Percentiles rank a stretch among this genome's conserved stretches.
phyloP scores from a whole-genome alignment of 2,888 invertebrate genomes.

The Diarsia mendica region DNA sequence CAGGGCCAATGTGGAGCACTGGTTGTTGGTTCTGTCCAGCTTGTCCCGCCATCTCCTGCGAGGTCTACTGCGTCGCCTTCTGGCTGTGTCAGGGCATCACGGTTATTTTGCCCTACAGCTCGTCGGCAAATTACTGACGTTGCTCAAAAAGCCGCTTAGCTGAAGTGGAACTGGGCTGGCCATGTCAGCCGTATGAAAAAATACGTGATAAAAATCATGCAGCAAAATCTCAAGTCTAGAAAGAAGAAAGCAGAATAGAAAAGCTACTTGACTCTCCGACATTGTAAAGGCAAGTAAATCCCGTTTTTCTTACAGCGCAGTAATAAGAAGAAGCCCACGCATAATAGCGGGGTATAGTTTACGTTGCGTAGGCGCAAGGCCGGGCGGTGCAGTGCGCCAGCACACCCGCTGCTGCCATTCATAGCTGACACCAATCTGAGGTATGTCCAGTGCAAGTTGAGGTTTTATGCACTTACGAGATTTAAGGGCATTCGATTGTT shows the following conservation, averaged over 20 bases:
- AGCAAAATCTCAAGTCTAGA: no score
- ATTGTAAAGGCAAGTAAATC: constrained; percentile 49
- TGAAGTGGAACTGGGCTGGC: no score
- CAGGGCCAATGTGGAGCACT: no score
- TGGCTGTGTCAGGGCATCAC: no score
- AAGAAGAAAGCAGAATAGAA: background rate
- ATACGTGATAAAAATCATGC: background rate
- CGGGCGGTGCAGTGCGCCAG: constrained; percentile 59
- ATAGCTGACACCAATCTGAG: constrained; percentile 43
- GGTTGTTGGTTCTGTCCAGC: no score
- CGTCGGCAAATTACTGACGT: no score
- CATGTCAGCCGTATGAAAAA: background rate
- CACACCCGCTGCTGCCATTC: constrained; percentile 57
- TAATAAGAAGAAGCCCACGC: constrained; percentile 45
- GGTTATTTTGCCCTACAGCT: no score
- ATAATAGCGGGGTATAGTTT: constrained; percentile 56
- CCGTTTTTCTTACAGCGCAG: constrained; percentile 39
- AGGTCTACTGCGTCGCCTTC: no score
- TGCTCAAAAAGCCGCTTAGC: no score
- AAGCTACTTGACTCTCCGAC: background rate
- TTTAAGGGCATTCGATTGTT: constrained; percentile 9
- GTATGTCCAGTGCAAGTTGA: constrained; percentile 27
- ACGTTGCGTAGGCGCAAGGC: constrained; percentile 70
- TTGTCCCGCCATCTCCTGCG: no score
- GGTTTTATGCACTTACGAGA: background rate